Base-by-base conservation (phyloP, 2,113 vertebrate species). In the Sphaerodactylus townsendi region DNA sequence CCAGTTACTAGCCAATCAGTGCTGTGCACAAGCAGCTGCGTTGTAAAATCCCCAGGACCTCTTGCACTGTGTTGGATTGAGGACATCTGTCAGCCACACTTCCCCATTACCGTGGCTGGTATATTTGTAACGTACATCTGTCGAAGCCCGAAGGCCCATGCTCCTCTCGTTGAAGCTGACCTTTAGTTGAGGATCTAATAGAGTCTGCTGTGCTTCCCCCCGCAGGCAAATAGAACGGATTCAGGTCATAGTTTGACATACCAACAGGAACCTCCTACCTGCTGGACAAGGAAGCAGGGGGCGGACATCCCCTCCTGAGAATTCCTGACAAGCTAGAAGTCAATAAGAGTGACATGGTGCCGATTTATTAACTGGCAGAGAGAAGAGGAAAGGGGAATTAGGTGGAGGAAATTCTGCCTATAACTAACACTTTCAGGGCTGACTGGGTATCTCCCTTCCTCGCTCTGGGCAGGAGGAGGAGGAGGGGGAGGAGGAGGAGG, bases 221-320 rank as follows among this genome's bases (percentile, higher is more conserved):
- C 11, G 35, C 79, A 85, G 82, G 83, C 41, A 23, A 68, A 74
- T 44, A 46, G 0, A 77, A 0, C 77, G 81, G 85, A 84, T 79
- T 44, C 64, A 46, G 83, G 72, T 62, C 82, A 85, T 87, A 46
- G 37, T 81, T 50, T 85, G 87, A 77, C 74, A 75, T 2, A 4
- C 75, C 75, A 75, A 11, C 81, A 71, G 89, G 79, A 90, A 64
- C 59, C 87, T 79, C 9, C 72, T 25, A 30, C 0, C 17, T 72
- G 66, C 78, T 30, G 1, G 1, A n/a, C 77, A 13, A 56, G 19
- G 30, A 65, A 79, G 74, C 80, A 1, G 37, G 15, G n/a, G 50
- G 25, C 62, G 14, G 71, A 75, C 28, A 66, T 28, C 21, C 6
- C 30, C 56, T 7, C 77, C 48, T 15, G 84, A 71, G 77, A 76